Evolutionary conservation across 2,113 vertebrate species (phyloP).

Genomic region (Sylvietta virens): DNA sequence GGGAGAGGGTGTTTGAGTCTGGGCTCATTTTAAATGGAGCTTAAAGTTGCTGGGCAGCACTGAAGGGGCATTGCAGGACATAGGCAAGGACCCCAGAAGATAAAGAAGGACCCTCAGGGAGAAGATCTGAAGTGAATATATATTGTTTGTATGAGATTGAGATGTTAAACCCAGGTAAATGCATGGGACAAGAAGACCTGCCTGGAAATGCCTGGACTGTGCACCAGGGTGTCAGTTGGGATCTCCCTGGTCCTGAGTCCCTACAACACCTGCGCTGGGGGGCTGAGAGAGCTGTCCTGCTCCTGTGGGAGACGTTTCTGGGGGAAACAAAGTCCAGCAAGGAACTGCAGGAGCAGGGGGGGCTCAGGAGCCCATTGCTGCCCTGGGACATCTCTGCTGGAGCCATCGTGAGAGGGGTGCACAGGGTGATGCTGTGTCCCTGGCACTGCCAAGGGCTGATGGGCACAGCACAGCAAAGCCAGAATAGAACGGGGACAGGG

Average conservation of each 20-base stretch:
- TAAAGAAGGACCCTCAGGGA: not conserved
- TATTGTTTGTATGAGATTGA: not conserved
- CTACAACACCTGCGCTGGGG: not conserved
- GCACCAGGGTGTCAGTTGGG: not conserved
- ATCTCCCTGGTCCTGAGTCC: not conserved
- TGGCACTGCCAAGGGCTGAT: rapidly evolving
- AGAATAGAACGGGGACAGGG: not conserved
- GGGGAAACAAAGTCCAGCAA: not conserved
- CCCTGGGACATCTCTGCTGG: not conserved
- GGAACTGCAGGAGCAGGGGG: not conserved
- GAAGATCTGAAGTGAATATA: not conserved
- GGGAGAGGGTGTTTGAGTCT: not conserved
- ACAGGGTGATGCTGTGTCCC: rapidly evolving
- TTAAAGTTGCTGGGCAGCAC: not conserved
- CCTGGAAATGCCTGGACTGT: not conserved
- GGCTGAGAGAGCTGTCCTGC: not conserved
- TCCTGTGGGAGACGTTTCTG: not conserved
- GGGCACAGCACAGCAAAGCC: not conserved
- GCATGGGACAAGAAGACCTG: not conserved
- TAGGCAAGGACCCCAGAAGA: not conserved
- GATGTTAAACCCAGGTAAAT: not conserved
- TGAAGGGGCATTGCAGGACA: not conserved
- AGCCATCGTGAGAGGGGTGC: rapidly evolving
- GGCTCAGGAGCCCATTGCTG: not conserved
- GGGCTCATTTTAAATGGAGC: not conserved